A percentile compares a stretch with the other conserved stretches of the same genome.
These are phyloP conservation scores for Pipistrellus pygmaeus DNA, from an alignment of 2,797 vertebrate species.

Conservation along the genomic window DNA sequence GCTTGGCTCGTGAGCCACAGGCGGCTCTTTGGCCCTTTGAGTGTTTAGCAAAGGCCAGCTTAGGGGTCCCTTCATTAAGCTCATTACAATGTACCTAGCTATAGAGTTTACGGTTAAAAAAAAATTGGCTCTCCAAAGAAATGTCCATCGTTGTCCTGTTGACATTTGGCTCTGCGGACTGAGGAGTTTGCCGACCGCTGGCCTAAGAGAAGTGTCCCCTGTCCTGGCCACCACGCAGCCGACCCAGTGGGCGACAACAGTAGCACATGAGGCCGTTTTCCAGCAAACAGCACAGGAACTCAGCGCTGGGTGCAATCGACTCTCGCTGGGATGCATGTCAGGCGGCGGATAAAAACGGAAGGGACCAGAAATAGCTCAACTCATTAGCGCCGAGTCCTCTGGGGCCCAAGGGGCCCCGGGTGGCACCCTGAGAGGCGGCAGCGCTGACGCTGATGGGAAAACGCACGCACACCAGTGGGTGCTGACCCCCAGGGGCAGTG, in stretches of 20 bases:
- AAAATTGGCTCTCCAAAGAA: too few relatives aligned
- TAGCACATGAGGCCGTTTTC: background rate
- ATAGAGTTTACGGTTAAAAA: too few relatives aligned
- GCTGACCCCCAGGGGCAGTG: slow-evolving; percentile 74
- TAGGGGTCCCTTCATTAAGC: too few relatives aligned
- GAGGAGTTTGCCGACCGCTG: too few relatives aligned
- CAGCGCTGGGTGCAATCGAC: background rate
- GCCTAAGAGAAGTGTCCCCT: background rate
- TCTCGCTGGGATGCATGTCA: background rate
- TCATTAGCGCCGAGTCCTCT: slow-evolving; percentile 15
- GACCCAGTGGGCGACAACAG: background rate
- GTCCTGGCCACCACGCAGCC: background rate
- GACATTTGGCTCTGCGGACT: too few relatives aligned
- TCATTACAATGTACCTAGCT: too few relatives aligned
- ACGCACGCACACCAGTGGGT: slow-evolving; percentile 63
- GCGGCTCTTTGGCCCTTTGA: too few relatives aligned
- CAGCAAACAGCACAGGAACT: slow-evolving; percentile 16
- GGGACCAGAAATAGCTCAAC: slow-evolving; percentile 49
- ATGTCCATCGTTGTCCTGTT: too few relatives aligned
- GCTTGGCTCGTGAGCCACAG: too few relatives aligned
- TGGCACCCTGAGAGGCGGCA: slow-evolving; percentile 18
- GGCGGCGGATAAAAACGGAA: slow-evolving; percentile 54
- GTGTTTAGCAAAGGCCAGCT: too few relatives aligned
- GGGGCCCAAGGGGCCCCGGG: slow-evolving; percentile 45
- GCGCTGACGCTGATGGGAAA: slow-evolving; percentile 5